phyloP scores from a whole-genome alignment of 2,113 vertebrate species.

The Hemicordylus capensis region DNA sequence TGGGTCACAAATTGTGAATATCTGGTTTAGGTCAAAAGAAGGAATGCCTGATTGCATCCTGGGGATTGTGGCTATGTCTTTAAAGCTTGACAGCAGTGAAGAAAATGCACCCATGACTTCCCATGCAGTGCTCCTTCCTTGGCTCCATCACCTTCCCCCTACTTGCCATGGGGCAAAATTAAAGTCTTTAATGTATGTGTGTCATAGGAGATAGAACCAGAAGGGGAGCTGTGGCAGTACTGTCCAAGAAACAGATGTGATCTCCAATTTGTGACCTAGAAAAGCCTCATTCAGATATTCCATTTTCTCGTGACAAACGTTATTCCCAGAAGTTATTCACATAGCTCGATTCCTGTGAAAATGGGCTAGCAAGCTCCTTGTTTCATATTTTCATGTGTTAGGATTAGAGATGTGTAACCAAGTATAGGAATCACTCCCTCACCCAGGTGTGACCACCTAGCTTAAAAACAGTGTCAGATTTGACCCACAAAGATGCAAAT shows the following conservation, averaged over 20 bases:
- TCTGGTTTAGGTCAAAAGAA: no score
- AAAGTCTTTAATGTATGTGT: neutral
- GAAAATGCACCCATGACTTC: neutral
- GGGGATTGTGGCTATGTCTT: neutral
- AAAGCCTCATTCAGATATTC: neutral
- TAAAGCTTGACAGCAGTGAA: neutral
- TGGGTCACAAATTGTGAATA: no score
- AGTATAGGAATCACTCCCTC: neutral
- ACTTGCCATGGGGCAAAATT: neutral
- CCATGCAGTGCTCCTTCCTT: neutral
- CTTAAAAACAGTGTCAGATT: neutral
- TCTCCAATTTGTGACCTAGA: neutral
- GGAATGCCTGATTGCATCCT: neutral
- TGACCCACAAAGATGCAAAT: neutral
- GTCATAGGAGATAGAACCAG: neutral
- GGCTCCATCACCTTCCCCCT: neutral
- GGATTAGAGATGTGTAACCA: neutral
- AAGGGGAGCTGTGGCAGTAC: neutral
- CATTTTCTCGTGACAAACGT: neutral
- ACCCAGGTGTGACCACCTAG: no score
- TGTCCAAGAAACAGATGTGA: no score
- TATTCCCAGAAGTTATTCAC: neutral
- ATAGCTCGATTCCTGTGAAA: neutral
- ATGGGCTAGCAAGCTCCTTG: neutral
- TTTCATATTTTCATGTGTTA: neutral